phyloP scores from a whole-genome alignment of 2,797 vertebrate species.

The Galago senegalensis region DNA sequence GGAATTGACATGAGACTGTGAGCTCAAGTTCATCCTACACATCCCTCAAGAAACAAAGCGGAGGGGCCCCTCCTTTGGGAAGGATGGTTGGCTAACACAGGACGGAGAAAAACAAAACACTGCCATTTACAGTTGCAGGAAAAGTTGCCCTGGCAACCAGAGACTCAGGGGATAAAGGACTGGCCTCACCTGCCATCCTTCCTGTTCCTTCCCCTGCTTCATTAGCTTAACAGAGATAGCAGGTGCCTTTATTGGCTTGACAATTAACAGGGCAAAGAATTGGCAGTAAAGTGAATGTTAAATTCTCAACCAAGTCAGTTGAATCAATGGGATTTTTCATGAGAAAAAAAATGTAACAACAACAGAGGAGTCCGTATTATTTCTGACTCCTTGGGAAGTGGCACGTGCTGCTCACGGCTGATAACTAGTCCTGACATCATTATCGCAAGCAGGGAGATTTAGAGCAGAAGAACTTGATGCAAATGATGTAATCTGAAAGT shows the following conservation, averaged over 20 bases:
- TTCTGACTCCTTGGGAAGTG: neutral
- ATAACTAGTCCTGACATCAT: neutral
- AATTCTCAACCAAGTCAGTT: neutral
- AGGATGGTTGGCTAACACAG: neutral
- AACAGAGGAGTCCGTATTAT: neutral
- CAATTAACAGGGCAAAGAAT: conserved; percentile 32
- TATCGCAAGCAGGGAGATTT: conserved; percentile 63
- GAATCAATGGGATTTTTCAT: conserved; percentile 44
- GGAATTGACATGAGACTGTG: neutral
- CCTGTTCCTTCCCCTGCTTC: neutral
- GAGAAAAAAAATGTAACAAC: neutral
- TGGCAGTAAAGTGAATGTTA: conserved; percentile 57
- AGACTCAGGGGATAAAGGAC: neutral
- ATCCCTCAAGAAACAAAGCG: conserved; percentile 55
- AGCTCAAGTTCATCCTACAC: conserved; percentile 48
- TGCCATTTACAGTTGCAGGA: conserved; percentile 9
- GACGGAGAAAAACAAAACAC: conserved; percentile 45
- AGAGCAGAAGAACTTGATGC: neutral
- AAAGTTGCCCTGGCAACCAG: conserved; percentile 58
- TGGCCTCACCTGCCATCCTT: conserved; percentile 44
- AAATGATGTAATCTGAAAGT: neutral
- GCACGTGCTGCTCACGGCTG: neutral
- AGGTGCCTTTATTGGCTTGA: conserved; percentile 40
- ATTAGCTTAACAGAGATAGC: conserved; percentile 66
- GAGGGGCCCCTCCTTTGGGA: neutral